Evolutionary conservation across 2,888 invertebrate species (phyloP).

Genomic region (Lithophane ornitopus): DNA sequence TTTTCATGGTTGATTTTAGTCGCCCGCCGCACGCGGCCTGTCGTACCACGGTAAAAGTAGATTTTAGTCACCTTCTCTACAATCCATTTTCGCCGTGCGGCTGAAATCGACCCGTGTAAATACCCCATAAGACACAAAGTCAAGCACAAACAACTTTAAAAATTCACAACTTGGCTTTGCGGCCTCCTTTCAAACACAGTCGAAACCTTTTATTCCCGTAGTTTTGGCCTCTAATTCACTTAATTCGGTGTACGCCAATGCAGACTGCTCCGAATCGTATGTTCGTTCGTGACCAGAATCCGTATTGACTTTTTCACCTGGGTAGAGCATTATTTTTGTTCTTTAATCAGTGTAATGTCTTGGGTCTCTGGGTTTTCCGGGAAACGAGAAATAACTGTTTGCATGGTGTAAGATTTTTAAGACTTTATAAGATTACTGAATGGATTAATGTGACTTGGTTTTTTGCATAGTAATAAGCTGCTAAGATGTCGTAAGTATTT

Average conservation of each 20-base stretch:
- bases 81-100: neutral
- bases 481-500: neutral
- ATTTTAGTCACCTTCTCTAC: neutral
- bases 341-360: constrained; percentile 69
- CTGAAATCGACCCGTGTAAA: constrained; percentile 9
- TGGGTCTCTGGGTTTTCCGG: constrained; percentile 40
- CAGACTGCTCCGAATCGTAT: constrained; percentile 64
- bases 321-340: constrained; percentile 62
- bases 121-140: neutral
- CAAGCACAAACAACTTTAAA: constrained; percentile 62
- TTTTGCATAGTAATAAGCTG: neutral
- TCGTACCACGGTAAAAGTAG: neutral
- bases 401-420: constrained; percentile 44
- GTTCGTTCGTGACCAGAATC: constrained; percentile 65
- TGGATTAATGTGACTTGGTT: constrained; percentile 5
- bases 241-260: constrained; percentile 72
- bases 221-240: constrained; percentile 67
- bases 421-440: constrained; percentile 9
- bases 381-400: constrained; percentile 37
- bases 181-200: constrained; percentile 49
- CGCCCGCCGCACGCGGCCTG: too few species aligned
- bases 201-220: constrained; percentile 62
- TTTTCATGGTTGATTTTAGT: neutral
- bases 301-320: constrained; percentile 65
- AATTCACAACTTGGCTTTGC: constrained; percentile 63